A percentile compares a stretch with the other conserved stretches of the same genome.
These are phyloP conservation scores for Calyptomena viridis DNA, from an alignment of 2,113 vertebrate genomes.

Conservation along the genomic window DNA sequence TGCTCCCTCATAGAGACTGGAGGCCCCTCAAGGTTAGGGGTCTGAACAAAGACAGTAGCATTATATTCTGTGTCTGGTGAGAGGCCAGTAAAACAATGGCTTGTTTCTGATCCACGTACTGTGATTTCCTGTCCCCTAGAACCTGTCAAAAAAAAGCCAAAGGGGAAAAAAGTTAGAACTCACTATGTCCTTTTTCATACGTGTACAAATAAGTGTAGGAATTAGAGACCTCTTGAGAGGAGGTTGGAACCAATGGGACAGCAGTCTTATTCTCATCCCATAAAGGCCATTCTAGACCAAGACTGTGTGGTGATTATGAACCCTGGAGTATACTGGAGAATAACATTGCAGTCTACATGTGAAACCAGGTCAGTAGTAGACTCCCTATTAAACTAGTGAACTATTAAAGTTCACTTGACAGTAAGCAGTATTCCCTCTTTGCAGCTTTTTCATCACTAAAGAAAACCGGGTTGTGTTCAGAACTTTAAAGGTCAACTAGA, in stretches of 20 bases:
- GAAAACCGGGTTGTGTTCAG: neutral
- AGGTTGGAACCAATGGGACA: neutral
- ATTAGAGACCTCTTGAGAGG: neutral
- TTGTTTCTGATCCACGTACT: conserved; percentile 86
- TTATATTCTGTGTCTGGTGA: conserved; percentile 86
- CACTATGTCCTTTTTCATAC: neutral
- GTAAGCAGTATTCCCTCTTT: neutral
- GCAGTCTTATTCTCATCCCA: neutral
- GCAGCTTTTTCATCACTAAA: neutral
- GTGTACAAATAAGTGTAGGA: neutral
- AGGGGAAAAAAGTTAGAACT: neutral
- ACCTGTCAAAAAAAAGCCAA: conserved; percentile 56
- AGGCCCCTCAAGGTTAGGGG: conserved; percentile 92
- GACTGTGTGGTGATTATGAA: neutral
- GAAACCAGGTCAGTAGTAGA: neutral
- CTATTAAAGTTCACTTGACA: neutral
- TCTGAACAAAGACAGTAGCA: conserved; percentile 90
- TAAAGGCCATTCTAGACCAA: neutral
- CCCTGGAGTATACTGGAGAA: neutral
- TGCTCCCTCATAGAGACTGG: conserved; percentile 83
- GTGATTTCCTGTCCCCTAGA: conserved; percentile 92
- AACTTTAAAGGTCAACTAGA: neutral
- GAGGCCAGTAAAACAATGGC: conserved; percentile 91
- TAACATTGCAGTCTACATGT: neutral
- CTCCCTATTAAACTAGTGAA: too few species aligned